Conservation (phyloP, 37 sponge, comb jelly and placozoan genomes). For the Mnemiopsis leidyi region DNA sequence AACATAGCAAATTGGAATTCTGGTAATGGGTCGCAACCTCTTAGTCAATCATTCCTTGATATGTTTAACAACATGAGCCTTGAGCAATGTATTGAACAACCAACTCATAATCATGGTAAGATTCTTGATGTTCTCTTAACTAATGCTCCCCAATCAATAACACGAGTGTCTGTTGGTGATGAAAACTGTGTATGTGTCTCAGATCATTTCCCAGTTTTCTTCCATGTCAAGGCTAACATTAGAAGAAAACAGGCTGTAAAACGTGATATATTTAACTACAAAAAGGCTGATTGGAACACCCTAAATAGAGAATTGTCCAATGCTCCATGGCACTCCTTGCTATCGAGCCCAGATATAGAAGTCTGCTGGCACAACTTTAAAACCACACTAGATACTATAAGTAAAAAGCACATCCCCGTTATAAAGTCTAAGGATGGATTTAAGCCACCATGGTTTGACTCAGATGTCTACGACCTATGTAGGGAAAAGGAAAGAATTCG, state of each 20-base stretch:
- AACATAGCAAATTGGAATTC: not conserved
- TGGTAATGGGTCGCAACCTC: not conserved
- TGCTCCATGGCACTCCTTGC: not conserved
- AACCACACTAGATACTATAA: not conserved
- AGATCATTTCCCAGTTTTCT: not conserved
- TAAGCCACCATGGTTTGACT: not conserved
- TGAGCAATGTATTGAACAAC: not conserved
- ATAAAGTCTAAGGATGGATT: not conserved
- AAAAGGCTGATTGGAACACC: not conserved
- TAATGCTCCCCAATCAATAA: not conserved
- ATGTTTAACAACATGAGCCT: not conserved
- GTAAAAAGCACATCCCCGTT: not conserved
- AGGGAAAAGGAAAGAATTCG: too few species aligned
- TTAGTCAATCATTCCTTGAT: not conserved
- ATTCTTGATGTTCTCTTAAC: not conserved
- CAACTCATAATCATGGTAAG: not conserved
- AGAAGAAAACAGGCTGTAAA: not conserved
- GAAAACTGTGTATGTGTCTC: not conserved
- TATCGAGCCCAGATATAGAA: not conserved
- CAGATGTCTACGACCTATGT: too few species aligned
- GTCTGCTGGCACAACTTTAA: not conserved
- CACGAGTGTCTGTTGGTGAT: not conserved
- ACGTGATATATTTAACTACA: not conserved
- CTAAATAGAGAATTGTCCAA: not conserved
- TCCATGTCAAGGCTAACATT: not conserved